Percentiles rank a stretch among this genome's conserved stretches.
phyloP scores from a whole-genome alignment of 2,888 invertebrate genomes.

The Miltochrista miniata region DNA sequence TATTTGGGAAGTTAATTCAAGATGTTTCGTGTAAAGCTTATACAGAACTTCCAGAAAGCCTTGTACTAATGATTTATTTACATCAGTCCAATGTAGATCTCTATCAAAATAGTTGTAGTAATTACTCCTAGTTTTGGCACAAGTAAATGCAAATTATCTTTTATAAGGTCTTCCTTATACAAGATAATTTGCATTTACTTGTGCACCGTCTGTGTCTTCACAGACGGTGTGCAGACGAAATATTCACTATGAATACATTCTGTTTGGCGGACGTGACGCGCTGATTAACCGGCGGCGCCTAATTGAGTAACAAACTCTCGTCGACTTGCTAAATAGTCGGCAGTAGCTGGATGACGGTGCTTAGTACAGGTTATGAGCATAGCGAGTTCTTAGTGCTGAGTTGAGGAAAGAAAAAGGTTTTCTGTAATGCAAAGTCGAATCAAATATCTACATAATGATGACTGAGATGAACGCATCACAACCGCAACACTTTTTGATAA shows the following conservation, averaged over 20 bases:
- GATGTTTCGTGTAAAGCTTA: conserved; percentile 4
- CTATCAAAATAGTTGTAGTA: not conserved
- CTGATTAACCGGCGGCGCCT: conserved; percentile 71
- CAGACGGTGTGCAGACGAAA: conserved; percentile 46
- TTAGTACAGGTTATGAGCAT: conserved; percentile 13
- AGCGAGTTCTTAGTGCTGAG: conserved; percentile 23
- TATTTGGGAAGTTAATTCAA: too few relatives aligned
- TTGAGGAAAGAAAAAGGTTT: too few relatives aligned
- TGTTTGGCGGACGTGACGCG: conserved; percentile 69
- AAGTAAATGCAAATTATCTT: not conserved
- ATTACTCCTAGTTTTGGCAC: not conserved
- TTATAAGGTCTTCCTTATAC: too few relatives aligned
- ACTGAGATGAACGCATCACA: too few relatives aligned
- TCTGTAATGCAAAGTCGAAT: too few relatives aligned
- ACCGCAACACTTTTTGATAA: too few relatives aligned
- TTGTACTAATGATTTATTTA: not conserved
- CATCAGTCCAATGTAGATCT: not conserved
- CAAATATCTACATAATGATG: too few relatives aligned
- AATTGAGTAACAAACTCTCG: conserved; percentile 78
- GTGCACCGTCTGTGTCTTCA: too few relatives aligned
- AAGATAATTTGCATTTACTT: too few relatives aligned
- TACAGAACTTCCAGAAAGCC: not conserved
- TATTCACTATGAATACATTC: conserved; percentile 67
- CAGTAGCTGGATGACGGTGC: conserved; percentile 39
- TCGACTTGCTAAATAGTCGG: conserved; percentile 71